Conservation (phyloP, 1,140 invertebrate species). For the Drosophila melanica region DNA sequence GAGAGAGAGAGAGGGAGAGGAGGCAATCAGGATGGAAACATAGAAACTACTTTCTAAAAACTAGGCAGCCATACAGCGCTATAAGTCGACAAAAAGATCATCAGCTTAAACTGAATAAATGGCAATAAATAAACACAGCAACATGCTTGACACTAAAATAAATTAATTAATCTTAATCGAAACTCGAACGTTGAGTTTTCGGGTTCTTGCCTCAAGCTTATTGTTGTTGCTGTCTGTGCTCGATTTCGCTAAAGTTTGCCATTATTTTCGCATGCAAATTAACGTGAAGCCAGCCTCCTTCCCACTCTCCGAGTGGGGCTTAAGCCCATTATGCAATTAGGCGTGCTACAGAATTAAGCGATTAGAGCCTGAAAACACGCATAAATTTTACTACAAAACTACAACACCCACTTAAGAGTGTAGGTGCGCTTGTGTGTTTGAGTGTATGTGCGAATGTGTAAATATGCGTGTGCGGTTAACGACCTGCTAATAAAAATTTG, state of each 20-base stretch:
- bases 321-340: constrained; percentile 78
- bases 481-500: constrained; percentile 77
- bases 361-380: constrained; percentile 58
- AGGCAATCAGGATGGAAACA: constrained; percentile 11
- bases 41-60: constrained; percentile 77
- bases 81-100: constrained; percentile 28
- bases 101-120: constrained; percentile 43
- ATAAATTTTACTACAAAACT: constrained; percentile 71
- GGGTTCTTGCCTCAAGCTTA: constrained; percentile 19
- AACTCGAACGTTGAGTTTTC: constrained; percentile 30
- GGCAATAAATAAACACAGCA: constrained; percentile 32
- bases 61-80: constrained; percentile 20
- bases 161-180: constrained; percentile 50
- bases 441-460: constrained; percentile 16
- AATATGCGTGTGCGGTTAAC: constrained; percentile 60
- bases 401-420: constrained; percentile 71
- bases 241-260: constrained; percentile 25
- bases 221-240: constrained; percentile 3
- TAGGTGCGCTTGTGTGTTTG: constrained; percentile 17
- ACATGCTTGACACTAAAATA: constrained; percentile 36
- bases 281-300: constrained; percentile 22
- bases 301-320: constrained; percentile 15
- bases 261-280: constrained; percentile 75
- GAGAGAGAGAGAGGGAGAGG: background rate
- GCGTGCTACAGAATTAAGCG: constrained; percentile 67